phyloP scores from a whole-genome alignment of 2,888 invertebrate genomes.

The Fabriciana adippe region DNA sequence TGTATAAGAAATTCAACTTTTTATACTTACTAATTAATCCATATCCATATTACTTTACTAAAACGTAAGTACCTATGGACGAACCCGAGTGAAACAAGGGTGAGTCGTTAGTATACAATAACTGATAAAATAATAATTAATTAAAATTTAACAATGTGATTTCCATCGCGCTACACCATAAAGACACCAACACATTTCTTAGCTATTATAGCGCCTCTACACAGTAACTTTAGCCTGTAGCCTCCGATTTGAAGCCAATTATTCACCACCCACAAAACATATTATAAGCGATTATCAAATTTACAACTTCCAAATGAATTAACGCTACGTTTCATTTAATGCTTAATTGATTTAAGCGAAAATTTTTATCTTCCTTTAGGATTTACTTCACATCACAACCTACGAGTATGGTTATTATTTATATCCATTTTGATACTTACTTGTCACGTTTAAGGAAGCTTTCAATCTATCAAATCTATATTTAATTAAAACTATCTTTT shows the following conservation, averaged over 20 bases:
- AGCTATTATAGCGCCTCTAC: slow-evolving; percentile 12
- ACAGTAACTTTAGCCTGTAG: background rate
- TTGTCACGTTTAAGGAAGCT: no score
- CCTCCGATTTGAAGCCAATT: slow-evolving; percentile 22
- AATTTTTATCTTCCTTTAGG: no score
- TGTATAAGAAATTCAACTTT: no score
- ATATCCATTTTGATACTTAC: no score
- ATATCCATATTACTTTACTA: no score
- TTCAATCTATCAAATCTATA: no score
- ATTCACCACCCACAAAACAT: slow-evolving; percentile 26
- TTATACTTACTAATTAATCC: no score
- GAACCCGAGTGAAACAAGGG: no score
- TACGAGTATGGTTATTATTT: no score
- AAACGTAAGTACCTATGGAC: no score
- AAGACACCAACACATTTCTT: slow-evolving; percentile 14
- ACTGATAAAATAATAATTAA: background rate
- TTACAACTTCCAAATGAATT: slow-evolving; percentile 29
- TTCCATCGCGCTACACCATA: background rate
- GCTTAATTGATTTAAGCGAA: background rate
- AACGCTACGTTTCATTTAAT: slow-evolving; percentile 17
- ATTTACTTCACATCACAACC: no score
- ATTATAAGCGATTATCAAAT: slow-evolving; percentile 32
- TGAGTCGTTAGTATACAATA: background rate
- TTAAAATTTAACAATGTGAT: background rate
- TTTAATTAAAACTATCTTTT: no score